Base-by-base conservation (phyloP, 2,888 invertebrate species). In the Leptinotarsa rubiginosa region DNA sequence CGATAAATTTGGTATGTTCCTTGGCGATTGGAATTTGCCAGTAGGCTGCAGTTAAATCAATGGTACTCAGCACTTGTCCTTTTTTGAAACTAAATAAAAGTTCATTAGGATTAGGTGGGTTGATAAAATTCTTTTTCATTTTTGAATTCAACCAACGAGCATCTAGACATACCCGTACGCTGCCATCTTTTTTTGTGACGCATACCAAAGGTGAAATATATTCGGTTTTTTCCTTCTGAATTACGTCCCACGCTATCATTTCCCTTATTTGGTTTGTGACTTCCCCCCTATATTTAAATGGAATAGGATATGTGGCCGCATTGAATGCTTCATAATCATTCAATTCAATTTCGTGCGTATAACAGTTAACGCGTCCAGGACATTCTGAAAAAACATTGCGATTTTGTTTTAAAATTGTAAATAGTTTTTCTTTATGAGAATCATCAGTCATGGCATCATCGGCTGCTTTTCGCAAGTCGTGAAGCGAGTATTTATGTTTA, bases 101-200 rank as follows among this genome's bases (percentile, higher is more conserved):
- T 41, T 75, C 70, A 22, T 56, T 64, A 1, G 72, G 69, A 50
- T 69, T 75, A 13, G 75, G 75, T 16, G 78, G 75, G 5, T 67
- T 69, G 20, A 77, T 68, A 18, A 72, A 56, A 69, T 76, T 77
- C 54, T 70, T 73, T 66, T 71, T 65, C 62, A 78, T 73, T 13
- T 50, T 52, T 4, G 64, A 47, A 67, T 79, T 79, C n/a, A 78
- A 59, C 25, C 47, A 31, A 2, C 77, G 72, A 13, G 78, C 76
- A 47, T 79, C 78, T 50, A 80, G 25, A 66, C 80, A 80, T 13
- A 78, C 52, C n/a, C 79, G 69, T 5, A 79, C 72, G 1, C 69
- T 62, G 5, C 65, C 72, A 68, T 76, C 76, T 59, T 76, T 77
- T 65, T 80, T 81, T 13, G 62, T 72, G 1, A 77, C 77, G 2